Base-by-base conservation (phyloP, 2,113 vertebrate genomes). In the Bufo gargarizans region DNA sequence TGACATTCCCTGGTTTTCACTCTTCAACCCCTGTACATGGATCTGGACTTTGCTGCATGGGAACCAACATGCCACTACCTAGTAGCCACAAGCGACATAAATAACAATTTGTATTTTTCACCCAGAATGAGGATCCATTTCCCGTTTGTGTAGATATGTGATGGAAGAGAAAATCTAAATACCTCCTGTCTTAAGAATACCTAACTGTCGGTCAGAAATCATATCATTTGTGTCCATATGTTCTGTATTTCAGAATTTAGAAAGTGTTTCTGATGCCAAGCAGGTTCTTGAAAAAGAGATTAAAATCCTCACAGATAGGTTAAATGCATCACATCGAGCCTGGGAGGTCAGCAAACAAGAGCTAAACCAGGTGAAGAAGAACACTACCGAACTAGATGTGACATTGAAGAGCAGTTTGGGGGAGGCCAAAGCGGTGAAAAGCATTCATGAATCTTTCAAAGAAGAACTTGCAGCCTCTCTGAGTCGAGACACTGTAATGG, bases 231-330 rank as follows among this genome's bases (percentile, higher is more conserved):
- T 74, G 13, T 49, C 14, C 17, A 19, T 74, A 33, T 49, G 14
- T 49, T 56, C 33, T 58, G 17, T 47, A 9, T 89, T 89, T 87
- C 47, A 98, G 98, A 96, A 97, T 91, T 90, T 97, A 79, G 94
- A 96, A 22, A 91, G 86, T 0, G 85, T 94, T 78, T 0, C 86
- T 17, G 81, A 89, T 90, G 92, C 91, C 12, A 96, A 91, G 85
- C 92, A 92, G 85, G 92, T 72, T 89, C 92, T 96, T 22, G 96
- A 97, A 88, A 89, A 87, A 72, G 96, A 97, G 90, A 94, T 91
- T 63, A 93, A 91, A 89, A 91, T 87, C 61, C 93, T 97, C 3
- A 91, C 91, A 83, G 95, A 95, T 65, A 94, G 94, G 80, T 86
- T 98, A 22, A 89, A 93, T 71, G 93, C 94, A 33, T 93, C 91